phyloP scores from a whole-genome alignment of 1,140 invertebrate genomes.

The Rhynchophorus ferrugineus region DNA sequence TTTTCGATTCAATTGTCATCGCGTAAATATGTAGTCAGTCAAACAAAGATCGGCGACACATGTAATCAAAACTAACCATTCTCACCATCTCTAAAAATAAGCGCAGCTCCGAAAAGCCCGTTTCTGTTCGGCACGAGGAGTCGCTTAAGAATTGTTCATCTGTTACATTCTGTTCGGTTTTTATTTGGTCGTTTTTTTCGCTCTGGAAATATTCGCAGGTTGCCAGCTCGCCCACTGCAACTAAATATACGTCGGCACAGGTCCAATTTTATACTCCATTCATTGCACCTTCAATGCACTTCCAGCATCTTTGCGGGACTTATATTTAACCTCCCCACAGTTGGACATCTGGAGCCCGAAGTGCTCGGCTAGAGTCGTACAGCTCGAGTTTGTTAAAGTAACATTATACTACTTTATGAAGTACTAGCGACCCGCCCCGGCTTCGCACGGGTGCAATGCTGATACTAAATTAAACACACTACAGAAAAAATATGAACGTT shows the following conservation, averaged over 20 bases:
- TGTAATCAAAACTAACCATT: slow-evolving; percentile 10
- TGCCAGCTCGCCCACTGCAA: slow-evolving; percentile 40
- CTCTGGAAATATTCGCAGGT: slow-evolving; percentile 39
- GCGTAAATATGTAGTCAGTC: neutral
- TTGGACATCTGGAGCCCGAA: slow-evolving; percentile 1
- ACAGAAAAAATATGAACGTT: no score
- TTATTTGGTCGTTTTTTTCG: slow-evolving; percentile 32
- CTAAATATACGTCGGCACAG: slow-evolving; percentile 40
- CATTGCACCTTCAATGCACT: slow-evolving; percentile 33
- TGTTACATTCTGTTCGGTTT: slow-evolving; percentile 31
- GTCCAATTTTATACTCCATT: slow-evolving; percentile 41
- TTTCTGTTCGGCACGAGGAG: slow-evolving; percentile 14
- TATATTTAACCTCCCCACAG: slow-evolving; percentile 4
- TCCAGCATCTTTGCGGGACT: neutral
- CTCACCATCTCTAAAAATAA: slow-evolving; percentile 18
- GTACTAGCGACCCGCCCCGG: no score
- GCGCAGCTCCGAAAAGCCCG: slow-evolving; percentile 14
- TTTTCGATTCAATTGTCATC: no score
- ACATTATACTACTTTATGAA: no score
- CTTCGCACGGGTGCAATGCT: no score
- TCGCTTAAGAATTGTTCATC: slow-evolving; percentile 37
- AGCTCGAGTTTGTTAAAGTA: no score
- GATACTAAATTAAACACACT: no score
- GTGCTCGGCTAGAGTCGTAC: no score
- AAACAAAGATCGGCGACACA: neutral